Evolutionary conservation across 2,888 invertebrate species (phyloP).

Genomic region (Cantharis lateralis): DNA sequence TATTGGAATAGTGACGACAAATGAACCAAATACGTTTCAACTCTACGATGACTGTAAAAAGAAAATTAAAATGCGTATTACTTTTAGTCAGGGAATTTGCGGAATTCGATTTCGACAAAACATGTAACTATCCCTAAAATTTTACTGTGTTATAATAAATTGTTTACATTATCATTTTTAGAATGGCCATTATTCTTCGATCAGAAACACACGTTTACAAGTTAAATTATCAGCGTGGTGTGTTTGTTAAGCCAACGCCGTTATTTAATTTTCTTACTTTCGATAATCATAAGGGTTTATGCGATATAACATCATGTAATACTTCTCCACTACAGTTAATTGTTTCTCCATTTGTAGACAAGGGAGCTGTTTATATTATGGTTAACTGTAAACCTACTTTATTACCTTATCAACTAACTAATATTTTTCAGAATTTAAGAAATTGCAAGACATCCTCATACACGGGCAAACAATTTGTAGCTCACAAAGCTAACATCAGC

Average conservation of each 20-base stretch:
- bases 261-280: background rate
- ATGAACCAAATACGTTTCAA: background rate
- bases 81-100: background rate
- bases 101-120: background rate
- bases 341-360: background rate
- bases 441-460: background rate
- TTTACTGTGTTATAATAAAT: background rate
- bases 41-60: background rate
- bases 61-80: background rate
- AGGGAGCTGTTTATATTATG: background rate
- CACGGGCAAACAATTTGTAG: background rate
- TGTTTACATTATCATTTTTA: background rate
- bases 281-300: background rate
- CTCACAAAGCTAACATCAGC: background rate
- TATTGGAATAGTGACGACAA: background rate
- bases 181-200: background rate
- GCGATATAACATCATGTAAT: background rate
- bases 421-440: background rate
- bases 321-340: background rate
- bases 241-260: background rate
- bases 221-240: background rate
- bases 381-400: background rate
- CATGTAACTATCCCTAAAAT: background rate
- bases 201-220: background rate
- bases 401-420: background rate